phyloP scores from a whole-genome alignment of 2,113 vertebrate genomes.

The Vulpes ferrilata region DNA sequence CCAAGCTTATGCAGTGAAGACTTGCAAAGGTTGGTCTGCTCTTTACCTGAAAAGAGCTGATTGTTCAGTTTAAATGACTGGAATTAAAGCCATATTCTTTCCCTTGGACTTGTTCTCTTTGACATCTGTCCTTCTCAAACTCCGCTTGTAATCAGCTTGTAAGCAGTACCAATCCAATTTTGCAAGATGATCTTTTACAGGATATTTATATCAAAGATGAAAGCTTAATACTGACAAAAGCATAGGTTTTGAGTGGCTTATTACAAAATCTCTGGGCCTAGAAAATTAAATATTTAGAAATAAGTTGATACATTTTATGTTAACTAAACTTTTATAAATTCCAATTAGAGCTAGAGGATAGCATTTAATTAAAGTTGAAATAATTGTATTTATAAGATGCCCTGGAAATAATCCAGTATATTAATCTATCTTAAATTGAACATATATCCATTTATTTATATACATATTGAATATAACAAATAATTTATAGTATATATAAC shows the following conservation, averaged over 20 bases:
- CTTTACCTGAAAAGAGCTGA: background rate
- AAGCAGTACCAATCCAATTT: background rate
- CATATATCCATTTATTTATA: background rate
- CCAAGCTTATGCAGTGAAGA: background rate
- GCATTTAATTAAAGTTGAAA: constrained; percentile 29
- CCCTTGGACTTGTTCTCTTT: background rate
- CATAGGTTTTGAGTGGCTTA: background rate
- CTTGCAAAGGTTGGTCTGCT: background rate
- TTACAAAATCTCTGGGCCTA: background rate
- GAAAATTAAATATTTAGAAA: constrained; percentile 57
- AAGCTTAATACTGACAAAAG: background rate
- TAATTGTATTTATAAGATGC: background rate
- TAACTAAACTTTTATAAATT: constrained; percentile 19
- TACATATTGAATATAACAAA: background rate
- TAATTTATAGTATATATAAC: background rate
- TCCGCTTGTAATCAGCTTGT: background rate
- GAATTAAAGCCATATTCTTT: background rate
- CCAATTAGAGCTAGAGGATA: background rate
- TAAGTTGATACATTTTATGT: background rate
- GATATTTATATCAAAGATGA: constrained; percentile 28
- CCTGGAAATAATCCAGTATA: background rate
- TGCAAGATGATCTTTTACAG: background rate
- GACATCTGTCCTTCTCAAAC: background rate
- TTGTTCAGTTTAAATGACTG: background rate
- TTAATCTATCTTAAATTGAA: constrained; percentile 15